These are phyloP conservation scores for Polypterus senegalus DNA, from an alignment of 2,113 vertebrate species.

Conservation along the genomic window DNA sequence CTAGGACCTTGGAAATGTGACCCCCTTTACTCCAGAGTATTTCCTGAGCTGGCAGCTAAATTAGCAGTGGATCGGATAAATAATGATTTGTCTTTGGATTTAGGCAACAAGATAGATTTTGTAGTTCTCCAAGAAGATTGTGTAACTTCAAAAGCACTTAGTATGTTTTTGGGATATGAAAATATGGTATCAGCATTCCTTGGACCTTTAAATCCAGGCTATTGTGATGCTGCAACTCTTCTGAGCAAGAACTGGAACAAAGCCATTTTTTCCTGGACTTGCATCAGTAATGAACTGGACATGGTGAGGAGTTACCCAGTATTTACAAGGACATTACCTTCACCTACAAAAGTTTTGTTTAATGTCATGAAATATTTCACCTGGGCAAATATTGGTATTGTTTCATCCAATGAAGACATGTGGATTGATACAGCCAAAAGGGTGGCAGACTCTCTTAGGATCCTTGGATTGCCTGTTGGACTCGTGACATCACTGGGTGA, in stretches of 20 bases:
- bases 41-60: conserved; percentile 54
- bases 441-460: conserved; percentile 56
- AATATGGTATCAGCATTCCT: conserved; percentile 58
- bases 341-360: conserved; percentile 54
- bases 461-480: conserved; percentile 53
- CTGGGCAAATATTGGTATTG: conserved; percentile 70
- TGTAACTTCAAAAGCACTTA: conserved; percentile 61
- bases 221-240: conserved; percentile 63
- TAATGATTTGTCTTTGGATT: conserved; percentile 48
- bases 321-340: conserved; percentile 57
- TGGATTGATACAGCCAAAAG: conserved; percentile 65
- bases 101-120: conserved; percentile 57
- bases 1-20: conserved; percentile 79
- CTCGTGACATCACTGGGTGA: conserved; percentile 47
- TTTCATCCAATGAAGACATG: conserved; percentile 69
- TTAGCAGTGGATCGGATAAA: conserved; percentile 65
- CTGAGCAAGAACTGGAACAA: conserved; percentile 72
- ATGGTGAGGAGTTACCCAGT: conserved; percentile 41
- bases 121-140: conserved; percentile 69
- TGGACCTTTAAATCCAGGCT: conserved; percentile 72
- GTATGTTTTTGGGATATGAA: conserved; percentile 52
- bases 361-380: conserved; percentile 67
- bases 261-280: conserved; percentile 72
- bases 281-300: conserved; percentile 64
- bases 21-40: conserved; percentile 60